Percentiles rank a stretch among this genome's conserved stretches.
Evolutionary conservation across 1,140 invertebrate species (phyloP).

Genomic region (Heliothis virescens): DNA sequence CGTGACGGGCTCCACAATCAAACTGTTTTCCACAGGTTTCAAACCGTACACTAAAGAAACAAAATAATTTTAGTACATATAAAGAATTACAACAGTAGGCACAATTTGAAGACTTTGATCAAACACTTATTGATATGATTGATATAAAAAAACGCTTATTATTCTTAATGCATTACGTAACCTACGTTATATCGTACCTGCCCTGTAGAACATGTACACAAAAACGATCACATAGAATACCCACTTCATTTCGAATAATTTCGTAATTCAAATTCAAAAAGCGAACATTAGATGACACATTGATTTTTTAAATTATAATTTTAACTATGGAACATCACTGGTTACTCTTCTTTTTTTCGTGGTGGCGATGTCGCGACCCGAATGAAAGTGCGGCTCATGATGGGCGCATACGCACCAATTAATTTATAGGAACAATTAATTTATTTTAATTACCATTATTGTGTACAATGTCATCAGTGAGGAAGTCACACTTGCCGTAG

Average conservation of each 20-base stretch:
- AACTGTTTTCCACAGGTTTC: conserved; percentile 16
- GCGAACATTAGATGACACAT: conserved; percentile 7
- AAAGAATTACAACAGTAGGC: no score
- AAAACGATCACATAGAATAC: conserved; percentile 71
- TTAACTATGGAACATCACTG: conserved; percentile 8
- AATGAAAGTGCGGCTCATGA: conserved; percentile 37
- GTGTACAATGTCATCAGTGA: conserved; percentile 63
- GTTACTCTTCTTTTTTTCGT: conserved; percentile 23
- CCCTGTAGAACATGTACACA: conserved; percentile 71
- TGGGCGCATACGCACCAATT: conserved; percentile 2
- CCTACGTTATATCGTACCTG: conserved; percentile 57
- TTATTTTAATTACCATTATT: conserved; percentile 49
- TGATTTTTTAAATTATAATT: conserved; percentile 23
- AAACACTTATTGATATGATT: no score
- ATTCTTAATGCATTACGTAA: not conserved
- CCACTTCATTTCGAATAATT: conserved; percentile 71
- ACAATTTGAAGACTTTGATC: no score
- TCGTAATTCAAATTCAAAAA: conserved; percentile 38
- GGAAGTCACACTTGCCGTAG: conserved; percentile 62
- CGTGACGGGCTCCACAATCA: conserved; percentile 52
- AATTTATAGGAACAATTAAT: conserved; percentile 47
- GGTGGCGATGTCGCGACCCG: conserved; percentile 17
- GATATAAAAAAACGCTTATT: no score
- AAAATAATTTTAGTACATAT: no score
- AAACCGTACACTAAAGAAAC: conserved; percentile 25